Percentiles rank a stretch among this genome's conserved stretches.
Evolutionary conservation across 2,797 vertebrate genomes (phyloP).

Genomic region (Cephalopachus bancanus): DNA sequence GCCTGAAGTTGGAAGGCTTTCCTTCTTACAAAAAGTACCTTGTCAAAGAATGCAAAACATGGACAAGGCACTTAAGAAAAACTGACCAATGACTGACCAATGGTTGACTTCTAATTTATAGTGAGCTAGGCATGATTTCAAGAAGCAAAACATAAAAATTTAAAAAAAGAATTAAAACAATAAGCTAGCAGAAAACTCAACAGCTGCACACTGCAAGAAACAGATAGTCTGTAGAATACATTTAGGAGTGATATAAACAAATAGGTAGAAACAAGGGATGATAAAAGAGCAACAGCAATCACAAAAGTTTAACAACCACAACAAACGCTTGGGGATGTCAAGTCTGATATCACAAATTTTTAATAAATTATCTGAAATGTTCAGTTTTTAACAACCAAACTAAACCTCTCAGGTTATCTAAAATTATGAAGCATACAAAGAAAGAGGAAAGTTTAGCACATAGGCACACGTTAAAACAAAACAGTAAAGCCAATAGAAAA

Average conservation of each 20-base stretch:
- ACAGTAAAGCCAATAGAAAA: not conserved
- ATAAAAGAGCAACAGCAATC: not conserved
- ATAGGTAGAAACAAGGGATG: too few relatives aligned
- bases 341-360: not conserved
- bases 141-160: not conserved
- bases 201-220: fast-evolving
- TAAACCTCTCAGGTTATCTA: not conserved
- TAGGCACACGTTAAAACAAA: not conserved
- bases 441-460: too few relatives aligned
- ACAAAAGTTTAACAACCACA: not conserved
- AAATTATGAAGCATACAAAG: not conserved
- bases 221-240: not conserved
- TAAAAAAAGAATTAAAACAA: not conserved
- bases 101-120: not conserved
- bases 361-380: not conserved
- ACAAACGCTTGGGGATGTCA: not conserved
- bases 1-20: not conserved
- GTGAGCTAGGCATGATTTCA: fast-evolving
- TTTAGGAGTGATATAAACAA: not conserved
- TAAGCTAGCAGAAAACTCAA: not conserved
- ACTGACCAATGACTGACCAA: not conserved
- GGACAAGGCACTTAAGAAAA: not conserved
- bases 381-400: not conserved
- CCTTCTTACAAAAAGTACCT: not conserved
- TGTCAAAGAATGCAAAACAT: fast-evolving